Evolutionary conservation across 1,140 invertebrate genomes (phyloP).

Genomic region (Drosophila pectinifera): DNA sequence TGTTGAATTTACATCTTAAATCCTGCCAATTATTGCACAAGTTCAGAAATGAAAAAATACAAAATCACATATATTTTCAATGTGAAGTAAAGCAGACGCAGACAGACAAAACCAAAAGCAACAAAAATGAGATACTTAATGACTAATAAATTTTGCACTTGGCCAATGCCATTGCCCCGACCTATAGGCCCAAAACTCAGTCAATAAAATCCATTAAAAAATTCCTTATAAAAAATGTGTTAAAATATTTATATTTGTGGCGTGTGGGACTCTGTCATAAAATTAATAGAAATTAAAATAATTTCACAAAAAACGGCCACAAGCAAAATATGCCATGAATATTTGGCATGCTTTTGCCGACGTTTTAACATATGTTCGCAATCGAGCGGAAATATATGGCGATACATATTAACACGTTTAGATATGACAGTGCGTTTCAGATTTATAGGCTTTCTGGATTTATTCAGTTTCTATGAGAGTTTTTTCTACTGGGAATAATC

Average conservation of each 20-base stretch:
- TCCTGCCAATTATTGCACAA: slow-evolving; percentile 76
- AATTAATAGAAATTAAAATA: slow-evolving; percentile 56
- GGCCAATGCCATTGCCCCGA: slow-evolving; percentile 51
- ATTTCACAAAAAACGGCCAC: slow-evolving; percentile 24
- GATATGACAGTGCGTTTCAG: slow-evolving; percentile 17
- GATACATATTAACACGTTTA: slow-evolving; percentile 29
- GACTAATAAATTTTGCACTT: slow-evolving; percentile 68
- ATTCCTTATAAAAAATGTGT: slow-evolving; percentile 39
- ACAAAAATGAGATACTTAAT: slow-evolving; percentile 36
- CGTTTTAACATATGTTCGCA: slow-evolving; percentile 61
- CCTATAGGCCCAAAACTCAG: slow-evolving; percentile 24
- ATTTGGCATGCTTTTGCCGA: slow-evolving; percentile 61
- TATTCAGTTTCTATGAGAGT: too few relatives aligned
- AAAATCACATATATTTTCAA: slow-evolving; percentile 52
- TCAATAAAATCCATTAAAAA: slow-evolving; percentile 53
- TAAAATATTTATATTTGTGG: slow-evolving; percentile 24
- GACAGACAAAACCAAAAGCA: slow-evolving; percentile 7
- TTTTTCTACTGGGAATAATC: too few relatives aligned
- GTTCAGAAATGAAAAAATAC: slow-evolving; percentile 35
- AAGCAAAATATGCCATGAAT: slow-evolving; percentile 48
- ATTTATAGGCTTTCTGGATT: not conserved
- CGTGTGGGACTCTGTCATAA: slow-evolving; percentile 11
- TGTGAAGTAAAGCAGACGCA: slow-evolving; percentile 28
- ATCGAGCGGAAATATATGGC: slow-evolving; percentile 45
- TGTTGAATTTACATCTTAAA: slow-evolving; percentile 53